Percentiles rank a stretch among this genome's conserved stretches.
Evolutionary conservation across 1,140 invertebrate genomes (phyloP).

Genomic region (Armadillidium nasatum): DNA sequence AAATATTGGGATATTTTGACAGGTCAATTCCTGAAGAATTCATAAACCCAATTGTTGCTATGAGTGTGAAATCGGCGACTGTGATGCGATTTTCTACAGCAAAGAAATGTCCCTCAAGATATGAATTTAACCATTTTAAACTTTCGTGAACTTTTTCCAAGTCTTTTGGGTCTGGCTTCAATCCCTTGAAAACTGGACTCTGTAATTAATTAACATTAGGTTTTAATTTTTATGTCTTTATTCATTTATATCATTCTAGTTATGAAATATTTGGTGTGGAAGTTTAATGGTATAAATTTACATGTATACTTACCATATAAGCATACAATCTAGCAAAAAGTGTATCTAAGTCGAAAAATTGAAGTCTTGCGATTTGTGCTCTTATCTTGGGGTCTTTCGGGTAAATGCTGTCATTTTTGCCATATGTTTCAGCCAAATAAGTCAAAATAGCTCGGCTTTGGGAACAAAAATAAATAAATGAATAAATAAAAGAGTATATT

Average conservation of each 20-base stretch:
- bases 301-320: constrained; percentile 10
- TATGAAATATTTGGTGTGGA: background rate
- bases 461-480: too few relatives aligned
- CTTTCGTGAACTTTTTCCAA: constrained; percentile 60
- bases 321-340: background rate
- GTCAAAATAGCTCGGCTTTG: constrained; percentile 64
- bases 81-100: constrained; percentile 46
- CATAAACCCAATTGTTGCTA: constrained; percentile 45
- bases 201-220: too few relatives aligned
- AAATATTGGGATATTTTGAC: constrained; percentile 49
- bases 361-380: constrained; percentile 65
- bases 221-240: too few relatives aligned
- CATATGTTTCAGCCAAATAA: constrained; percentile 67
- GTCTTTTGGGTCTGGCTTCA: constrained; percentile 61
- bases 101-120: constrained; percentile 55
- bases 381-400: constrained; percentile 63
- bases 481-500: too few relatives aligned
- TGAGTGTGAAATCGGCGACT: constrained; percentile 46
- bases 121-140: constrained; percentile 62
- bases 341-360: constrained; percentile 62
- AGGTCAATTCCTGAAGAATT: constrained; percentile 43
- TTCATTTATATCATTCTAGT: too few relatives aligned
- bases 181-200: constrained; percentile 60
- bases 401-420: constrained; percentile 63
- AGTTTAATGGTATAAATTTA: background rate